Evolutionary conservation across 2,113 vertebrate genomes (phyloP), one percentile per base, ranked within the genome.

Genomic region (Polypterus senegalus): DNA sequence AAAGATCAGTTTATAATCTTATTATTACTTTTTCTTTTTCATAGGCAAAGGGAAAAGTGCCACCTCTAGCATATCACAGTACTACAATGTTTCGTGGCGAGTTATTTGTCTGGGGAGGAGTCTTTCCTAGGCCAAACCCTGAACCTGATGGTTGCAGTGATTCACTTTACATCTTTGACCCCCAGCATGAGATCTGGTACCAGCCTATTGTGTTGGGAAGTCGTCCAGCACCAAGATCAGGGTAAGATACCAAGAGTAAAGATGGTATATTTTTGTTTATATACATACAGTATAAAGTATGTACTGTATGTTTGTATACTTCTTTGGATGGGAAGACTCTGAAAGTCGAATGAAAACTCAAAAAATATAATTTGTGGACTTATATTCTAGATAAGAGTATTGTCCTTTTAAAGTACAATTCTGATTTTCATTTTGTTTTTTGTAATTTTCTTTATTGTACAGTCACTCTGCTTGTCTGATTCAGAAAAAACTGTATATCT

Each of bases 101-200:
- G 64, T 75, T 78, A 45, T 86, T 87, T 54, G 85, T 89, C 7
- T 78, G 85, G 6, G 83, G 83, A 4, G 87, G 87, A 1, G 85
- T 88, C 53, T 85, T 88, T 64, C 86, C 83, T 5, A 65, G 77
- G 48, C 80, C 88, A 0, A 71, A 77, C 67, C 81, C 82, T 0
- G 63, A 82, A 59, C 81, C 81, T 0, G 85, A 88, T 56, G 79
- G 82, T 69, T 90, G 87, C 76, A 89, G 86, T 6, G 79, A 88
- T 73, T 82, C 78, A 0, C 73, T 90, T 46, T 86, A 90, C 65
- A 89, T 90, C 70, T 90, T 90, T 49, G 81, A 88, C 62, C 87
- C 85, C 7, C 67, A 84, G 58, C 80, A 86, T 66, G 82, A 84
- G 69, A 88, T 90, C 68, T 90, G 88, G 88, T 90, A 90, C 70